Base-by-base conservation (phyloP, 2,113 vertebrate genomes). In the Tupaia tana region DNA sequence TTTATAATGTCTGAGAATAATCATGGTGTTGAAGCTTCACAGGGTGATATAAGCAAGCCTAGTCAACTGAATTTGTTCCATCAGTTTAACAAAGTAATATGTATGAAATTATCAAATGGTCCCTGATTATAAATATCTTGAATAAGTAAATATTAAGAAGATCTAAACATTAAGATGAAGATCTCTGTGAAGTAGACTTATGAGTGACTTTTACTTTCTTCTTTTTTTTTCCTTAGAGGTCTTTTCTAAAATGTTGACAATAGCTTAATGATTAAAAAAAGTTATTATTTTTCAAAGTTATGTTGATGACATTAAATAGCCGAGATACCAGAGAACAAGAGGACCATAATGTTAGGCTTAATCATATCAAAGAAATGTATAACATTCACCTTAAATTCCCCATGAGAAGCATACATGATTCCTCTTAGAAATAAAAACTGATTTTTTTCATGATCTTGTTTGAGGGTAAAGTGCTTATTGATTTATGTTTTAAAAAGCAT, bases 381-480 rank as follows among this genome's bases (percentile, higher is more conserved):
- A 78, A 67, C 66, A 58, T 52, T 18, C 18, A 82, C 34, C 61
- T 82, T 75, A 59, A 70, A 54, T 67, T 59, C 4, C 18, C 66
- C 16, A 9, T 25, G 43, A 63, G 69, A 96, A 67, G 74, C 70
- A 69, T 69, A 31, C 56, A 74, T 85, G 92, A 95, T 92, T 79
- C 29, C 54, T 97, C 66, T 20, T 82, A 95, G 0, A 0, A 7
- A 80, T 64, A 59, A 34, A 97, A 97, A 81, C 0, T 0, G 77
- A 86, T 94, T 93, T 96, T 97, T 94, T 58, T 97, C 64, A 91
- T 61, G 61, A 77, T 92, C 71, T 94, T 43, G 43, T 93, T 22
- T 63, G 82, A 98, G 59, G 24, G 95, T 95, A 91, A 94, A 97
- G 54, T 69, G 3, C 69, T 58, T 78, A 43, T 82, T 95, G 83